Evolutionary conservation across 2,113 vertebrate genomes (phyloP).

Genomic region (Brevimyrus niger): DNA sequence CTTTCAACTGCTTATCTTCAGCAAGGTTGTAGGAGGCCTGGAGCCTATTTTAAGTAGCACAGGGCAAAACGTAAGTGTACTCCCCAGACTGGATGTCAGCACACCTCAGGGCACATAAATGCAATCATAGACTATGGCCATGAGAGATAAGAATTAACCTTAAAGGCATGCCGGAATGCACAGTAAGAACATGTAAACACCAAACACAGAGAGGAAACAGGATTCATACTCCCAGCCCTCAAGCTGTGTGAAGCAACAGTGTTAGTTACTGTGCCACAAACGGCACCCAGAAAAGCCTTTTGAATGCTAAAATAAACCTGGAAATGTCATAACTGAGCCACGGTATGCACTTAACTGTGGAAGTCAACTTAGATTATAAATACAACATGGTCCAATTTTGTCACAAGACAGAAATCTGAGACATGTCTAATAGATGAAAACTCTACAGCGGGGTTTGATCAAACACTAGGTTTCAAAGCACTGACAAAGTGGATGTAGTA

Average conservation of each 20-base stretch:
- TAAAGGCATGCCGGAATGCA: neutral
- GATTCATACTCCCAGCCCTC: neutral
- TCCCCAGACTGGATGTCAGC: neutral
- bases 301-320: neutral
- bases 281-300: neutral
- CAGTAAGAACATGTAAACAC: neutral
- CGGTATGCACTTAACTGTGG: neutral
- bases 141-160: neutral
- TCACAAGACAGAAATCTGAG: neutral
- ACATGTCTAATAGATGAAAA: neutral
- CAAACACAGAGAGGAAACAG: neutral
- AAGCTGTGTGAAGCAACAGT: neutral
- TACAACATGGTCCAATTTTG: neutral
- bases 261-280: neutral
- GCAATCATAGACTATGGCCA: neutral
- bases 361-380: neutral
- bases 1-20: neutral
- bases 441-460: neutral
- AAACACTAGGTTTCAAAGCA: neutral
- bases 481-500: constrained; percentile 7
- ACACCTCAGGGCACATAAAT: neutral
- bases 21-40: neutral
- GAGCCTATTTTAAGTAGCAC: neutral
- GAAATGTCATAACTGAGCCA: neutral
- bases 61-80: neutral